These are phyloP conservation scores for Plebejus melissa DNA, from an alignment of 2,888 invertebrate species.

Conservation along the genomic window DNA sequence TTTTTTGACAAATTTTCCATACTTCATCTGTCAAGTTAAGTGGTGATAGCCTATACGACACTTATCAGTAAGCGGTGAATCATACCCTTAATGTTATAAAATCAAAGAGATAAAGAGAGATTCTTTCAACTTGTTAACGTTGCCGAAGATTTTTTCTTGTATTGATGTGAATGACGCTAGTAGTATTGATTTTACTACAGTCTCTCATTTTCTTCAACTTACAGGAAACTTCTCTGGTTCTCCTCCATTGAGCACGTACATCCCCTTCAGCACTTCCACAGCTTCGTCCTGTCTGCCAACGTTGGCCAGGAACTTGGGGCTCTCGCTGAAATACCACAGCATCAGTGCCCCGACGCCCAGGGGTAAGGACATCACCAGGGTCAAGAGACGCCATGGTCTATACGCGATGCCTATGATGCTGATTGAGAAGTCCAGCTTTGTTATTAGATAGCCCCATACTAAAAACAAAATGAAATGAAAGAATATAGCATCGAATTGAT, in stretches of 20 bases:
- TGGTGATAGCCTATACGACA: too few relatives aligned
- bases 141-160: too few relatives aligned
- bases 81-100: too few relatives aligned
- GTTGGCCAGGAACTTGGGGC: conserved; percentile 86
- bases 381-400: conserved; percentile 65
- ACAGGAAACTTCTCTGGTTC: conserved; percentile 53
- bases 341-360: conserved; percentile 79
- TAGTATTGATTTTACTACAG: not conserved
- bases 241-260: conserved; percentile 79
- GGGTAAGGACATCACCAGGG: conserved; percentile 78
- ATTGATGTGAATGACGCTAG: too few relatives aligned
- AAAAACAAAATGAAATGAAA: conserved; percentile 36
- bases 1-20: too few relatives aligned
- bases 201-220: conserved; percentile 35
- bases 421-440: conserved; percentile 58
- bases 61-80: too few relatives aligned
- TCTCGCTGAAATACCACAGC: conserved; percentile 82
- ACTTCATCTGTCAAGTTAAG: too few relatives aligned
- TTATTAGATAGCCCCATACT: conserved; percentile 63
- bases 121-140: too few relatives aligned
- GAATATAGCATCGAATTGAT: too few relatives aligned
- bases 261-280: conserved; percentile 75
- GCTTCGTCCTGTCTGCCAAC: conserved; percentile 81
- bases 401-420: conserved; percentile 53
- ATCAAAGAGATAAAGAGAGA: too few relatives aligned